Evolutionary conservation across 2,888 invertebrate genomes (phyloP).

Genomic region (Ellobium chinense): DNA sequence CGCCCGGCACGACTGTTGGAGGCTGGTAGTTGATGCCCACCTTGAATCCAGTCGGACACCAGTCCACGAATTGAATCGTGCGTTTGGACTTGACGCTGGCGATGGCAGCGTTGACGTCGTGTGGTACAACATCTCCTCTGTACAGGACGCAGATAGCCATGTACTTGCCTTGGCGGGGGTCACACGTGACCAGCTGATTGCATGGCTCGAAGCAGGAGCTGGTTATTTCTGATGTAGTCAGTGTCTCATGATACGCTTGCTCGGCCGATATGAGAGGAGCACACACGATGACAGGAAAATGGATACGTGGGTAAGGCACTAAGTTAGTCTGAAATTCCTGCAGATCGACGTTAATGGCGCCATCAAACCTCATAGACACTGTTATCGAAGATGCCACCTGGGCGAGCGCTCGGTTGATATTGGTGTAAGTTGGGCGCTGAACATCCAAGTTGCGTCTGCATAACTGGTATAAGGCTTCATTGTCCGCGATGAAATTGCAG

Average conservation of each 20-base stretch:
- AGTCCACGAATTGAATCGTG: conserved; percentile 72
- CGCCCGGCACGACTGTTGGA: conserved; percentile 38
- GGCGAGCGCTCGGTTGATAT: conserved; percentile 94
- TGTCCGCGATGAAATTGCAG: conserved; percentile 97
- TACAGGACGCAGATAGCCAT: conserved; percentile 79
- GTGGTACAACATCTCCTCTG: conserved; percentile 75
- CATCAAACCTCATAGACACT: conserved; percentile 80
- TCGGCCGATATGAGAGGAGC: conserved; percentile 95
- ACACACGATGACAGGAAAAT: conserved; percentile 90
- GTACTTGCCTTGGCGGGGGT: conserved; percentile 78
- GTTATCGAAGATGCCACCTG: conserved; percentile 84
- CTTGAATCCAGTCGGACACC: conserved; percentile 74
- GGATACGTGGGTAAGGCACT: conserved; percentile 82
- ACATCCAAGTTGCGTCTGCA: conserved; percentile 89
- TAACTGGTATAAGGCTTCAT: conserved; percentile 93
- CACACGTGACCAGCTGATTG: conserved; percentile 75
- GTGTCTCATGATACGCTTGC: conserved; percentile 94
- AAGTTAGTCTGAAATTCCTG: conserved; percentile 81
- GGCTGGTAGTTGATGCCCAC: conserved; percentile 91
- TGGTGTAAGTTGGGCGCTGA: conserved; percentile 90
- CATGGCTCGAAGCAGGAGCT: conserved; percentile 68
- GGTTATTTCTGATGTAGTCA: conserved; percentile 66
- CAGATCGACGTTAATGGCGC: conserved; percentile 81
- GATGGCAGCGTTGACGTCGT: conserved; percentile 76
- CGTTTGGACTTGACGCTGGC: conserved; percentile 73